phyloP scores from a whole-genome alignment of 2,113 vertebrate genomes.

The Podocnemis expansa region DNA sequence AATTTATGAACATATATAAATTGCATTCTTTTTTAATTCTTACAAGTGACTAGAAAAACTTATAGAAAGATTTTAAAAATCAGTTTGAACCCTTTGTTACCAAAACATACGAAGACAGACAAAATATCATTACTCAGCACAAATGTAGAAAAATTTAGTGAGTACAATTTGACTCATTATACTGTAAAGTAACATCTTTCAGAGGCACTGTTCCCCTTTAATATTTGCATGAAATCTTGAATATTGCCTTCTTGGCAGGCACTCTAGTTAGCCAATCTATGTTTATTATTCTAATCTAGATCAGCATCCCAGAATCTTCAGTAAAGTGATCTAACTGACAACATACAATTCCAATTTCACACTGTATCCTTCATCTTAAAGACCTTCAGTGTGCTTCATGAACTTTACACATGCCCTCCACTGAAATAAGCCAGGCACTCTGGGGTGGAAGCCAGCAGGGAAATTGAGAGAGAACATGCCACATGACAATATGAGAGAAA shows the following conservation, averaged over 20 bases:
- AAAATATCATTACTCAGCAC: not conserved
- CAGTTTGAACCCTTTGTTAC: not conserved
- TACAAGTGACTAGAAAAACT: not conserved
- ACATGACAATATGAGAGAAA: rapidly evolving
- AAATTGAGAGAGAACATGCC: rapidly evolving
- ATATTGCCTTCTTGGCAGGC: not conserved
- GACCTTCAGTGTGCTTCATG: not conserved
- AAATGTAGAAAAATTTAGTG: rapidly evolving
- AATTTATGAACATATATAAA: not conserved
- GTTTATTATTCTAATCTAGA: not conserved
- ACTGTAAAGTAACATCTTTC: not conserved
- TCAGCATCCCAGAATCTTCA: not conserved
- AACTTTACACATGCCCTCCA: not conserved
- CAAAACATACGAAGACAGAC: not conserved
- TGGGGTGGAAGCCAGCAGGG: not conserved
- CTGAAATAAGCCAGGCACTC: not conserved
- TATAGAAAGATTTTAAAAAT: not conserved
- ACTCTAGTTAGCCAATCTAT: not conserved
- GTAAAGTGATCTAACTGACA: rapidly evolving
- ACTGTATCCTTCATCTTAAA: not conserved
- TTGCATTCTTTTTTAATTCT: not conserved
- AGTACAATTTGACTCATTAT: too few species aligned
- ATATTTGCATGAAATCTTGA: not conserved
- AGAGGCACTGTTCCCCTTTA: not conserved
- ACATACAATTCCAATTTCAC: rapidly evolving